A percentile compares a stretch with the other conserved stretches of the same genome.
Evolutionary conservation across 2,113 vertebrate species (phyloP).

Genomic region (Coptodon rendalli): DNA sequence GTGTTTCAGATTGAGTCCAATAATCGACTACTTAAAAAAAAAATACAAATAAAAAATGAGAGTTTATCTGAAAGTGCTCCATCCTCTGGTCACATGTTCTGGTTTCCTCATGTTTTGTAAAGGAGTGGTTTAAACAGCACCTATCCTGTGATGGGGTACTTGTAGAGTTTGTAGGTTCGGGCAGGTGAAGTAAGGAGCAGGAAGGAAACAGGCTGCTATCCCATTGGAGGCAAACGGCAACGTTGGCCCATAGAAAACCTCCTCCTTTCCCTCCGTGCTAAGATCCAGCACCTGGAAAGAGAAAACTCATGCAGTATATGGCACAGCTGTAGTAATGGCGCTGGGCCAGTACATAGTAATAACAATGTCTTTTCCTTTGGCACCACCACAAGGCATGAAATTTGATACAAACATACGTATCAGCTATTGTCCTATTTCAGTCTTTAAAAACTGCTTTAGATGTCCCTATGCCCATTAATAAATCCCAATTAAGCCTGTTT

Average conservation of each 20-base stretch:
- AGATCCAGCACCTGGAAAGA: constrained; percentile 85
- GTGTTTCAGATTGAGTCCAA: background rate
- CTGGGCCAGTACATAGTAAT: background rate
- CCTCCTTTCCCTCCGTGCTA: constrained; percentile 90
- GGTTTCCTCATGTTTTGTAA: background rate
- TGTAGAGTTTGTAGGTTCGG: constrained; percentile 94
- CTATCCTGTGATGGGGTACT: constrained; percentile 93
- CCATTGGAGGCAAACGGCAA: constrained; percentile 95
- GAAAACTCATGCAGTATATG: background rate
- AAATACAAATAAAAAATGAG: background rate
- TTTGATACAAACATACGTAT: background rate
- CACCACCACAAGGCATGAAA: background rate
- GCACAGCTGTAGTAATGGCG: background rate
- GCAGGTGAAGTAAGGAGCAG: constrained; percentile 89
- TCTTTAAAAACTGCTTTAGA: background rate
- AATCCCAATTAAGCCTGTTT: background rate
- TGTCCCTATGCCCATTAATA: background rate
- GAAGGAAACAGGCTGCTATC: constrained; percentile 90
- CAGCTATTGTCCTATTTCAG: background rate
- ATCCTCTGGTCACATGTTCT: background rate
- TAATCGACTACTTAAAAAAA: background rate
- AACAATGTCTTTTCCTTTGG: background rate
- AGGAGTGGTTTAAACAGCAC: constrained; percentile 49
- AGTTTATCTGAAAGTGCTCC: background rate
- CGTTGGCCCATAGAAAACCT: constrained; percentile 94